A percentile compares a stretch with the other conserved stretches of the same genome.
Conservation (phyloP, 2,797 vertebrate genomes). For the Sarcoramphus papa region DNA sequence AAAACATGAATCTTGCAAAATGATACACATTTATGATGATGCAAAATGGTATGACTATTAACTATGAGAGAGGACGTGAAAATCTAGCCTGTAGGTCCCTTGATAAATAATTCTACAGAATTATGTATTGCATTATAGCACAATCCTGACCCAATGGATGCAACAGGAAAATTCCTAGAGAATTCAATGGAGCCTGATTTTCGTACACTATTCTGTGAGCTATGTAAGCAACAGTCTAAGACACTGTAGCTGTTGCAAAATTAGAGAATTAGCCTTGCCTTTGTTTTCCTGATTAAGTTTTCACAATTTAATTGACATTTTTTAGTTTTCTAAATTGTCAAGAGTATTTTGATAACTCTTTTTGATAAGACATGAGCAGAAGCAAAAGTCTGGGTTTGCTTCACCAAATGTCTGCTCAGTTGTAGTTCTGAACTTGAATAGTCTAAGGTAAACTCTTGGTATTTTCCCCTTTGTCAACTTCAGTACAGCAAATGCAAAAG, state of each 20-base stretch:
- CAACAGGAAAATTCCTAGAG: neutral
- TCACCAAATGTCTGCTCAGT: neutral
- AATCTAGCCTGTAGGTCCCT: neutral
- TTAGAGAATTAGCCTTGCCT: neutral
- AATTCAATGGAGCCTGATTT: neutral
- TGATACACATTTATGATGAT: neutral
- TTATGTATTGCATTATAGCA: neutral
- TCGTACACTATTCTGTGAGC: fast-evolving
- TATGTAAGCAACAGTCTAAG: neutral
- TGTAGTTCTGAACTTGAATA: neutral
- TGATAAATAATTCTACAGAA: neutral
- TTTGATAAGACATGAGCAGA: neutral
- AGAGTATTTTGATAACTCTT: neutral
- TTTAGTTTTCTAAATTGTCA: neutral
- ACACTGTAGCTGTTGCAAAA: neutral
- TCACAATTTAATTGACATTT: neutral
- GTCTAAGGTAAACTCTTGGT: neutral
- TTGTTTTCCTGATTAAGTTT: neutral
- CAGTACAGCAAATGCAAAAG: neutral
- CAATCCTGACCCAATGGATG: neutral
- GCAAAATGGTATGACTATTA: neutral
- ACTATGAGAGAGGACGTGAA: neutral
- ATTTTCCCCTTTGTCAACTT: neutral
- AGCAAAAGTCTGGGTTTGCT: neutral
- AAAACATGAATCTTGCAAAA: neutral